These are phyloP conservation scores for Zygothrica quintamaculata DNA, from an alignment of 2,888 invertebrate species.

Conservation along the genomic window DNA sequence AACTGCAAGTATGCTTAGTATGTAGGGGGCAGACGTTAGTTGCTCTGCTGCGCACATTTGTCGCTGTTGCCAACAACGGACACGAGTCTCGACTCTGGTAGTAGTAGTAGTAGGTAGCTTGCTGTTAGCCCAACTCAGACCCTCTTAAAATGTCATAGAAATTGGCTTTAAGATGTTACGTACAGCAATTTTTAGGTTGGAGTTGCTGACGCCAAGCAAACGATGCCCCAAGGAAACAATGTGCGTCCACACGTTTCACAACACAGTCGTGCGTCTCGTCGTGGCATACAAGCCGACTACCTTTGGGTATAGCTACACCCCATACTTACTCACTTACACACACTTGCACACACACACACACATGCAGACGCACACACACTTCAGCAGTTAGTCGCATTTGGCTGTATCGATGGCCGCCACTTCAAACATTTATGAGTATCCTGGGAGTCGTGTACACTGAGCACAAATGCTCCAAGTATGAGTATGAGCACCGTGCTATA, in stretches of 20 bases:
- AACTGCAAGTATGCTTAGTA: slow-evolving; percentile 36
- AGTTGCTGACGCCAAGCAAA: slow-evolving; percentile 54
- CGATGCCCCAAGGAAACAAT: slow-evolving; percentile 64
- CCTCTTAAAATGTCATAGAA: slow-evolving; percentile 39
- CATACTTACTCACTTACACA: too few species aligned
- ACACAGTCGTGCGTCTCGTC: slow-evolving; percentile 5
- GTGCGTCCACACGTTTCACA: slow-evolving; percentile 48
- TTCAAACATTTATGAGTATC: slow-evolving; percentile 58
- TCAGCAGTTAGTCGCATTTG: background rate
- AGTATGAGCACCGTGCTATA: slow-evolving; percentile 58
- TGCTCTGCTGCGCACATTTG: slow-evolving; percentile 64
- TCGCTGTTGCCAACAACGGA: slow-evolving; percentile 43
- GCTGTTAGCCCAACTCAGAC: slow-evolving; percentile 4
- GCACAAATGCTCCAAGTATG: slow-evolving; percentile 37
- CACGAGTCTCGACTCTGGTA: background rate
- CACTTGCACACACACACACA: too few species aligned
- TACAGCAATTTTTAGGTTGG: slow-evolving; percentile 36
- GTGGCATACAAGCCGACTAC: background rate
- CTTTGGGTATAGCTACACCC: background rate
- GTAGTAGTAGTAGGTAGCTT: slow-evolving; percentile 6
- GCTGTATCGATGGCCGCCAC: slow-evolving; percentile 36
- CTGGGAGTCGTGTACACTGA: slow-evolving; percentile 55
- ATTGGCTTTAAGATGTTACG: slow-evolving; percentile 46
- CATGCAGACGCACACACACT: too few species aligned
- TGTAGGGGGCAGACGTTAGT: slow-evolving; percentile 34